Conservation (phyloP, 2,888 invertebrate species). For the Callyntrura sp. region DNA sequence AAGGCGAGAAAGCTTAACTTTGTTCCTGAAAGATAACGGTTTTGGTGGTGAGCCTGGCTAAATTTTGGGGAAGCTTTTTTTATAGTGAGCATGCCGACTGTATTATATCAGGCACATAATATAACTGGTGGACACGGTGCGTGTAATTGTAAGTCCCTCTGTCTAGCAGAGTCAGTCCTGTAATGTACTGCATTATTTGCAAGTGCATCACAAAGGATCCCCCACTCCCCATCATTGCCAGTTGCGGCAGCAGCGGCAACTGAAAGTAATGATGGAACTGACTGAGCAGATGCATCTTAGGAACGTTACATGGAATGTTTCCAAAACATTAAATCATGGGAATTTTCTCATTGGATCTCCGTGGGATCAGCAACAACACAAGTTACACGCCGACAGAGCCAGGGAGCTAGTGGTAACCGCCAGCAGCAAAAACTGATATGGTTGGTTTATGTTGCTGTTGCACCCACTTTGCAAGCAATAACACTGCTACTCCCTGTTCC, state of each 20-base stretch:
- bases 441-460: conserved; percentile 39
- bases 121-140: background rate
- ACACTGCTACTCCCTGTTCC: background rate
- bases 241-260: background rate
- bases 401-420: background rate
- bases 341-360: conserved; percentile 82
- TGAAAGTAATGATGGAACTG: background rate
- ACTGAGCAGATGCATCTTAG: conserved; percentile 49
- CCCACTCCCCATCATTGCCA: background rate
- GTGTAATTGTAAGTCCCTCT: background rate
- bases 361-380: conserved; percentile 44
- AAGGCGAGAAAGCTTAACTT: conserved; percentile 7
- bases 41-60: background rate
- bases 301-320: conserved; percentile 80
- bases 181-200: conserved; percentile 30
- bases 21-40: background rate
- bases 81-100: background rate
- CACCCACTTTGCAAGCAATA: conserved; percentile 27
- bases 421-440: conserved; percentile 36
- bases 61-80: background rate
- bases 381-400: background rate
- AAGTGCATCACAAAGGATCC: conserved; percentile 17
- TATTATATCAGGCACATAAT: background rate
- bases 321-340: conserved; percentile 84
- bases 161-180: background rate